Evolutionary conservation across 2,797 vertebrate species (phyloP).

Genomic region (Anguilla obscura): DNA sequence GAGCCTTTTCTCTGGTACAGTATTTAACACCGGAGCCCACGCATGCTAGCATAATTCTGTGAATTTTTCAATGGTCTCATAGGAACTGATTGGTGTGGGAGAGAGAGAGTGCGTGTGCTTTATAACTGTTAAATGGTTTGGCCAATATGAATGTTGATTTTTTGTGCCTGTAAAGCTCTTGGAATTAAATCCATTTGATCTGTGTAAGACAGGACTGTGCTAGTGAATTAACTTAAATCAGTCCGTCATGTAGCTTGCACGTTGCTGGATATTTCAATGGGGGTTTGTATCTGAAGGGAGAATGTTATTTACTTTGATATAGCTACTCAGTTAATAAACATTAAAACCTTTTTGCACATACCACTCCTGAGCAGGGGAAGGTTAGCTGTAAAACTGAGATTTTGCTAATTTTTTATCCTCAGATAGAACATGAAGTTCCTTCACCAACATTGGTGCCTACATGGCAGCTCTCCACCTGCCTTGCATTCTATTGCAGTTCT

Average conservation of each 20-base stretch:
- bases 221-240: not conserved
- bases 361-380: not conserved
- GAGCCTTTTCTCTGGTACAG: not conserved
- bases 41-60: not conserved
- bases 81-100: not conserved
- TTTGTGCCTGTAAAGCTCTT: not conserved
- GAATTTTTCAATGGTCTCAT: not conserved
- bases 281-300: not conserved
- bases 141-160: not conserved
- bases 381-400: not conserved
- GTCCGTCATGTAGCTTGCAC: not conserved
- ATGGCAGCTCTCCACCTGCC: not conserved
- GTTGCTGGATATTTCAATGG: not conserved
- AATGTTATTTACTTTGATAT: not conserved
- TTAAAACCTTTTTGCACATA: not conserved
- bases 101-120: not conserved
- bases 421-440: not conserved
- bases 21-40: not conserved
- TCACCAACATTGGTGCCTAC: not conserved
- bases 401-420: not conserved
- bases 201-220: not conserved
- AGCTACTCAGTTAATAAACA: not conserved
- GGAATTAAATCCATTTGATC: not conserved
- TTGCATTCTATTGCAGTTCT: not conserved
- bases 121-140: slow-evolving; percentile 4